These are phyloP conservation scores for Phenganax stokvisi DNA, from an alignment of 92 coral and sea anemone genomes.

Conservation along the genomic window DNA sequence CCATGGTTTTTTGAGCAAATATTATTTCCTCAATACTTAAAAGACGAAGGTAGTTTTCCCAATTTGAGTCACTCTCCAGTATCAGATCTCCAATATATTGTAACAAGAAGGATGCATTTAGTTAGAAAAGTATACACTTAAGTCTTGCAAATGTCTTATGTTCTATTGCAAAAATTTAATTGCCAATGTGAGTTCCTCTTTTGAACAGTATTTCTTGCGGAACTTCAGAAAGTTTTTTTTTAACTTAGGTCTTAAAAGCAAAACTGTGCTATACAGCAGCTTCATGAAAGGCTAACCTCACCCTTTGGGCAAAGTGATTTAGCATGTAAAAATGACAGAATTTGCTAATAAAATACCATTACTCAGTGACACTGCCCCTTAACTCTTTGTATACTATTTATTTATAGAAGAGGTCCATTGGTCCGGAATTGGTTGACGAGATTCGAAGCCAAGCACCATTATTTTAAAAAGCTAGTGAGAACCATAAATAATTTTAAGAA, in stretches of 20 bases:
- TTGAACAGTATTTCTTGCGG: no score
- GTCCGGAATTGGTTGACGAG: conserved; percentile 58
- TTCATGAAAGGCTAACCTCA: no score
- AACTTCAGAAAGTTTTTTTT: no score
- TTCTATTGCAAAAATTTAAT: no score
- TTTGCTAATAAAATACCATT: background rate
- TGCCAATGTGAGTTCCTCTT: no score
- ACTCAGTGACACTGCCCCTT: background rate
- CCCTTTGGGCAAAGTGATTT: no score
- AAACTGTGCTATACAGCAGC: no score
- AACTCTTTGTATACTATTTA: background rate
- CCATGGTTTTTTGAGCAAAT: conserved; percentile 2
- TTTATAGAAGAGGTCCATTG: conserved; percentile 50
- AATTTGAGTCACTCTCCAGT: no score
- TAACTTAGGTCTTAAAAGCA: no score
- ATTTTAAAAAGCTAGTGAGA: conserved; percentile 18
- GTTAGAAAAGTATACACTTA: background rate
- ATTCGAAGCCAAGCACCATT: conserved; percentile 45
- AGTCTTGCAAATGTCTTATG: no score
- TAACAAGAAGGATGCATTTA: background rate
- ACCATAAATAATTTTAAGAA: conserved; percentile 19
- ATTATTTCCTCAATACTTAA: conserved; percentile 21
- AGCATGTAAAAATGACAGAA: background rate
- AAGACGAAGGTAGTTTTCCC: conserved; percentile 16
- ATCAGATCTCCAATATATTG: background rate